A percentile compares a stretch with the other conserved stretches of the same genome.
These are phyloP conservation scores for Dysmachus trigonus DNA, from an alignment of 2,888 invertebrate genomes.

Conservation along the genomic window DNA sequence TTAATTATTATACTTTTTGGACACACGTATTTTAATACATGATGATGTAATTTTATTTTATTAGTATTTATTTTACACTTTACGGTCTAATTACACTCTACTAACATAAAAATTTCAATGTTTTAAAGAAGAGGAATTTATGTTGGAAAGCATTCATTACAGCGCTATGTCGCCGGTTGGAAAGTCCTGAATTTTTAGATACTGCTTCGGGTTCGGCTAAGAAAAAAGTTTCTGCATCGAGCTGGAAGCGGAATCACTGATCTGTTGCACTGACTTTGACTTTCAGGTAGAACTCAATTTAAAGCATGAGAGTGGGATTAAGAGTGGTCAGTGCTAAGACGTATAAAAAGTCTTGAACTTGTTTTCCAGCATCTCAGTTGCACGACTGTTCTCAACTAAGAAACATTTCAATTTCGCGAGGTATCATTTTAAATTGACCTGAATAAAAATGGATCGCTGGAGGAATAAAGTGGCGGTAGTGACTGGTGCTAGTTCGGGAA, in stretches of 20 bases:
- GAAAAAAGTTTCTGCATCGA: not conserved
- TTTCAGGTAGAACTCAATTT: not conserved
- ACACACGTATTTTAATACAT: no score
- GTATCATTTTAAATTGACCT: not conserved
- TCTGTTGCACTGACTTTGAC: not conserved
- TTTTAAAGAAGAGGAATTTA: no score
- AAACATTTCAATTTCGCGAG: not conserved
- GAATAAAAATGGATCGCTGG: conserved; percentile 68
- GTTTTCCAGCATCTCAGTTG: not conserved
- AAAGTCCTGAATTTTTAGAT: not conserved
- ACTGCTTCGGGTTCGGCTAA: not conserved
- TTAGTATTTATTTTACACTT: no score
- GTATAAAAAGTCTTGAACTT: not conserved
- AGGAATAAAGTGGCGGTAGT: conserved; percentile 69
- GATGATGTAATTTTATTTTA: no score
- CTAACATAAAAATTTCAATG: no score
- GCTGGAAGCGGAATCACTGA: not conserved
- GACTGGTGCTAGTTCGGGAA: conserved; percentile 72
- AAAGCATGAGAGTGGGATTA: not conserved
- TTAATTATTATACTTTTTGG: no score
- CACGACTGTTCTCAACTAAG: not conserved
- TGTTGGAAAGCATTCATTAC: no score
- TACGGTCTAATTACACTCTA: no score
- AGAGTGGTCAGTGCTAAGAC: not conserved
- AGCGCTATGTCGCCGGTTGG: no score